These are phyloP conservation scores for Scolopax mira DNA, from an alignment of 2,113 vertebrate species.

Conservation along the genomic window DNA sequence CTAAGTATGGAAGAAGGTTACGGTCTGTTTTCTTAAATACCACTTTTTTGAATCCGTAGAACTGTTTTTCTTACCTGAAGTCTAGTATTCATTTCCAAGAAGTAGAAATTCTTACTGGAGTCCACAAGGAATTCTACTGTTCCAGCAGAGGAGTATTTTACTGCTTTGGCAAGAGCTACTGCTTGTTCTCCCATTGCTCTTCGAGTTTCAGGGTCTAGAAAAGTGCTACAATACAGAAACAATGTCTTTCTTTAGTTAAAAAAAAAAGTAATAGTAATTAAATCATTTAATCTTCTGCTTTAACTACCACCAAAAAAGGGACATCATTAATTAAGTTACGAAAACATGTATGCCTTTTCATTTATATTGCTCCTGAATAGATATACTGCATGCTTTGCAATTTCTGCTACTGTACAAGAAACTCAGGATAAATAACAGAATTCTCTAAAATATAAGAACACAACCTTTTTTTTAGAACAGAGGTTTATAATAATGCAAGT, in stretches of 20 bases:
- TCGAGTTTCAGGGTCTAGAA: slow-evolving; percentile 87
- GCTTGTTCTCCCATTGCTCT: slow-evolving; percentile 96
- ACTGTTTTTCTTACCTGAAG: slow-evolving; percentile 85
- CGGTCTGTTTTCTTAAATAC: slow-evolving; percentile 43
- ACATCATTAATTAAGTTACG: background rate
- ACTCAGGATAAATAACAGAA: background rate
- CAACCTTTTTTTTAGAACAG: background rate
- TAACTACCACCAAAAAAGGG: background rate
- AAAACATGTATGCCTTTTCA: background rate
- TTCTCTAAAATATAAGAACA: background rate
- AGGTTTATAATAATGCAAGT: background rate
- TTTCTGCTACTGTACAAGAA: background rate
- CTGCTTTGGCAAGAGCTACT: slow-evolving; percentile 91
- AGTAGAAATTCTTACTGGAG: slow-evolving; percentile 94
- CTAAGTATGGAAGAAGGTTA: background rate
- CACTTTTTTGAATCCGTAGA: slow-evolving; percentile 12
- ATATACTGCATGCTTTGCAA: background rate
- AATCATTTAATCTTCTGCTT: background rate
- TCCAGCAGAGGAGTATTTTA: slow-evolving; percentile 94
- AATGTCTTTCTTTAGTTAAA: background rate
- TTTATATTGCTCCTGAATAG: background rate
- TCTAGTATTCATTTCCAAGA: slow-evolving; percentile 99
- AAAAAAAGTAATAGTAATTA: background rate
- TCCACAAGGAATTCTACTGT: slow-evolving; percentile 98
- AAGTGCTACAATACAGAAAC: slow-evolving; percentile 79